Conservation (phyloP, 2,797 vertebrate genomes). For the Anisognathus igniventris region DNA sequence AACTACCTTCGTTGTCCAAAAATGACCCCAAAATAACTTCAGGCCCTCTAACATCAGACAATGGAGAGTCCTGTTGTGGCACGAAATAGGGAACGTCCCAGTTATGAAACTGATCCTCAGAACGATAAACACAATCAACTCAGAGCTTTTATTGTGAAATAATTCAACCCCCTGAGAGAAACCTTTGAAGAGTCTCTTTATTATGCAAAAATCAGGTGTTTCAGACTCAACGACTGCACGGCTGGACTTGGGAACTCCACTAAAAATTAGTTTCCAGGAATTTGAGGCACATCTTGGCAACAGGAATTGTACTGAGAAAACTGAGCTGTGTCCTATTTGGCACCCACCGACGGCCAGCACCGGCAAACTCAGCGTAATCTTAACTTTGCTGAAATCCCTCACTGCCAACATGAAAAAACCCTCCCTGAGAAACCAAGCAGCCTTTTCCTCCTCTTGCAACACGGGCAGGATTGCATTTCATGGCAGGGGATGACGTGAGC, state of each 20-base stretch:
- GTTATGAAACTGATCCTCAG: background rate
- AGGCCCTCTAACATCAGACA: background rate
- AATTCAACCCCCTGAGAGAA: background rate
- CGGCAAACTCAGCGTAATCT: background rate
- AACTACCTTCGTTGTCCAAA: background rate
- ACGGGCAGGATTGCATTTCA: background rate
- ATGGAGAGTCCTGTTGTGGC: background rate
- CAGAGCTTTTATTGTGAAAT: background rate
- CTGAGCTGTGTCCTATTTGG: background rate
- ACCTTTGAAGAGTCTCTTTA: background rate
- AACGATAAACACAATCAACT: background rate
- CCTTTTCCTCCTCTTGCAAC: constrained; percentile 14
- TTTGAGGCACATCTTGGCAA: background rate
- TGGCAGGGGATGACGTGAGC: background rate
- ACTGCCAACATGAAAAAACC: background rate
- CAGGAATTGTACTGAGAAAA: background rate
- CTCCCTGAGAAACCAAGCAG: background rate
- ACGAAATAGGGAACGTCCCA: background rate
- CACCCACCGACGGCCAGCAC: fast-evolving
- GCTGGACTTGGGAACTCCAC: background rate
- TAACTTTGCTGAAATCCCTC: background rate
- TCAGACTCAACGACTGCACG: background rate
- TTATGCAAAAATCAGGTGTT: background rate
- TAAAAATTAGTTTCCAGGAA: background rate
- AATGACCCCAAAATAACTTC: background rate